A percentile compares a stretch with the other conserved stretches of the same genome.
Conservation (phyloP, 2,888 invertebrate genomes). For the Ormyrus labotus region DNA sequence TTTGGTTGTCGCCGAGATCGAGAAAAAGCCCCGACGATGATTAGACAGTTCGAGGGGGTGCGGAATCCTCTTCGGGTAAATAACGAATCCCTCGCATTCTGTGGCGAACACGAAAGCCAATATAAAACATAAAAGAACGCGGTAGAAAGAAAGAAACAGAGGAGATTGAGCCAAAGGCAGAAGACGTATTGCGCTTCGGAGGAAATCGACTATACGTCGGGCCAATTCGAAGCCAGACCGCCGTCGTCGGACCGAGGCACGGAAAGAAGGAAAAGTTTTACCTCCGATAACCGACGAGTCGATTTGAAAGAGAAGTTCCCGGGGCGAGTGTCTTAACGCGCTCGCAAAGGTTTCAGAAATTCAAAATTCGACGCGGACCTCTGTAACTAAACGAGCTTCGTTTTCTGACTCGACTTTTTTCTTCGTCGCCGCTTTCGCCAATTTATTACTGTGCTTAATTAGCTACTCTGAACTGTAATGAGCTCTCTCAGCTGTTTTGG, state of each 20-base stretch:
- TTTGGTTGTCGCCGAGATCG: slow-evolving; percentile 21
- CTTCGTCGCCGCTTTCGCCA: no score
- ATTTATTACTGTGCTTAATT: no score
- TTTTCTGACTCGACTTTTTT: no score
- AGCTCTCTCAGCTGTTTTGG: no score
- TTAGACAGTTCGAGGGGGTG: slow-evolving; percentile 21
- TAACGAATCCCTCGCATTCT: background rate
- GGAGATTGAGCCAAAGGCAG: slow-evolving; percentile 42
- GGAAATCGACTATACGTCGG: slow-evolving; percentile 58
- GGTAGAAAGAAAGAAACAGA: slow-evolving; percentile 16
- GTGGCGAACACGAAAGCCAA: background rate
- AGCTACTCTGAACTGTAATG: no score
- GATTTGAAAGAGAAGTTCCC: slow-evolving; percentile 34
- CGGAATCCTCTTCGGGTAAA: slow-evolving; percentile 16
- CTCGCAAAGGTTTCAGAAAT: background rate
- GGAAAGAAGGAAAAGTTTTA: slow-evolving; percentile 24
- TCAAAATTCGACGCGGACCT: slow-evolving; percentile 5
- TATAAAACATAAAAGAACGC: slow-evolving; percentile 19
- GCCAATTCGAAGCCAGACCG: slow-evolving; percentile 23
- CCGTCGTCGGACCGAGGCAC: background rate
- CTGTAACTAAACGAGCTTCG: no score
- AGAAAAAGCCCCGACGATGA: slow-evolving; percentile 22
- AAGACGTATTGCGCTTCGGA: slow-evolving; percentile 54
- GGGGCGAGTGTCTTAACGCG: background rate
- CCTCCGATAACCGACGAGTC: slow-evolving; percentile 30